Evolutionary conservation across 2,888 invertebrate species (phyloP).

Genomic region (Epinotia nisella): DNA sequence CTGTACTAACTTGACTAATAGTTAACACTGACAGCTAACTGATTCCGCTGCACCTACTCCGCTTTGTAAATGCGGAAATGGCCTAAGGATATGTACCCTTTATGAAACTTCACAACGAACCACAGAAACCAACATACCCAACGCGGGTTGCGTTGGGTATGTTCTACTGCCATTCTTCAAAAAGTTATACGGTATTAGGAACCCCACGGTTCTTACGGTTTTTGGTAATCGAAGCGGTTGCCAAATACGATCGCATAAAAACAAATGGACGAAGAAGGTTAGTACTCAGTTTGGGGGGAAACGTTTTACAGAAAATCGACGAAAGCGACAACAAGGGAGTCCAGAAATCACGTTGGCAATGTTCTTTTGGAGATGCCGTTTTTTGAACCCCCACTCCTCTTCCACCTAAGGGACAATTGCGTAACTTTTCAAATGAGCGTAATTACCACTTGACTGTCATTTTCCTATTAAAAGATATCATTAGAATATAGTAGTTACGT

Average conservation of each 20-base stretch:
- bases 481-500: no score
- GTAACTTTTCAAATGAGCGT: no score
- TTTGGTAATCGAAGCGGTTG: not conserved
- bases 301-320: not conserved
- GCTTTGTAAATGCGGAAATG: not conserved
- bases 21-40: no score
- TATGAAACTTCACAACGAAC: slow-evolving; percentile 4
- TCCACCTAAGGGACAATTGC: no score
- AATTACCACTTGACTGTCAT: no score
- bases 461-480: no score
- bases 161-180: not conserved
- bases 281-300: slow-evolving; percentile 11
- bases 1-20: no score
- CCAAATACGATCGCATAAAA: slow-evolving; percentile 64
- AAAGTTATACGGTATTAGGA: not conserved
- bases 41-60: no score
- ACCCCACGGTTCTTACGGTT: not conserved
- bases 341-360: not conserved
- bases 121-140: slow-evolving; percentile 4
- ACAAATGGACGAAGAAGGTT: slow-evolving; percentile 55
- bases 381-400: not conserved
- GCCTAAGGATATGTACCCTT: not conserved
- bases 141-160: no score
- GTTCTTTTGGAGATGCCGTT: not conserved
- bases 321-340: not conserved